phyloP scores from a whole-genome alignment of 1,140 invertebrate species.

The Spodoptera litura region DNA sequence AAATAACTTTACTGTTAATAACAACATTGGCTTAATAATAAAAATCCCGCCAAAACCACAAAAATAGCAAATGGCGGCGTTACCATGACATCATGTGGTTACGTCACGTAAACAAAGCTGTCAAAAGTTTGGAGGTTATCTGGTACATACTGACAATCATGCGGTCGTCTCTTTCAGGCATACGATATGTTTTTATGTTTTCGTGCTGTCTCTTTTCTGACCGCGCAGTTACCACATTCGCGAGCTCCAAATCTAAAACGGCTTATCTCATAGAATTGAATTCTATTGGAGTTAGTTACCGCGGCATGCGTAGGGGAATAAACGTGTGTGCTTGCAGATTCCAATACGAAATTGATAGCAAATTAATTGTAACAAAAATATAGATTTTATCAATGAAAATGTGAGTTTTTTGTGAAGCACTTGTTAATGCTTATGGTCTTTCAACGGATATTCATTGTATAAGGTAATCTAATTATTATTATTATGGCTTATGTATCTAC shows the following conservation, averaged over 20 bases:
- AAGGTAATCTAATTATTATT: slow-evolving; percentile 35
- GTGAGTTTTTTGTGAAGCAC: slow-evolving; percentile 53
- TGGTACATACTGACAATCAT: slow-evolving; percentile 6
- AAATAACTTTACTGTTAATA: too few relatives aligned
- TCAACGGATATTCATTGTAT: slow-evolving; percentile 30
- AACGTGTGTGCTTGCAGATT: neutral
- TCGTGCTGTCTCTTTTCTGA: slow-evolving; percentile 60
- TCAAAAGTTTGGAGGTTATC: slow-evolving; percentile 22
- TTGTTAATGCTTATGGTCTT: slow-evolving; percentile 14
- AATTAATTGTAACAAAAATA: neutral
- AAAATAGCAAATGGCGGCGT: slow-evolving; percentile 57
- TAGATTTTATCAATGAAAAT: slow-evolving; percentile 63
- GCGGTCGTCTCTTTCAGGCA: slow-evolving; percentile 53
- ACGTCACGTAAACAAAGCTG: slow-evolving; percentile 67
- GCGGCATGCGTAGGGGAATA: slow-evolving; percentile 47
- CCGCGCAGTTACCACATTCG: slow-evolving; percentile 29
- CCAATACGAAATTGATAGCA: neutral
- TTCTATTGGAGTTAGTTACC: slow-evolving; percentile 53
- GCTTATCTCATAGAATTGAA: slow-evolving; percentile 49
- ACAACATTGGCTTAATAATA: slow-evolving; percentile 1
- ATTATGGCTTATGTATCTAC: neutral
- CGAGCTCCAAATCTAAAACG: slow-evolving; percentile 47
- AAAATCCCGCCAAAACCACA: slow-evolving; percentile 46
- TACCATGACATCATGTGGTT: slow-evolving; percentile 76
- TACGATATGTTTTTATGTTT: slow-evolving; percentile 55